Evolutionary conservation across 2,888 invertebrate species (phyloP), one percentile per base, ranked within the genome.

Genomic region (Bruchidius siliquastri): DNA sequence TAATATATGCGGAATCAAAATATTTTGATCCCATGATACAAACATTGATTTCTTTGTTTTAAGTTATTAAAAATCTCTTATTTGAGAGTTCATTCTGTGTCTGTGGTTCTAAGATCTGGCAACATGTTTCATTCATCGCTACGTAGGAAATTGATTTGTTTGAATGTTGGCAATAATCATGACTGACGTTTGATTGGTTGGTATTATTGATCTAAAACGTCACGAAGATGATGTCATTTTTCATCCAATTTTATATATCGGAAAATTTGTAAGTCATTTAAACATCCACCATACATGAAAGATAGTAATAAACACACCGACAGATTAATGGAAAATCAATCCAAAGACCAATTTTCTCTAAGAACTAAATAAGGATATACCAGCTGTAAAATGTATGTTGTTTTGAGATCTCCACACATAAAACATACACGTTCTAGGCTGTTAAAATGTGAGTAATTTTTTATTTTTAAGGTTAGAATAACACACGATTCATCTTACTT

Each of bases 251-350:
- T 80, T 79, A 78, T 79, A 80, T 79, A 79, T 79, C 79, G 81
- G 82, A 82, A 83, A 82, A 81, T 82, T 83, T 82, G 78, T 75
- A 79, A 79, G 82, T 83, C 81, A 80, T 78, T 49, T 75, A 77
- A 73, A 73, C 74, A 72, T 68, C 68, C 70, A 73, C 69, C 68
- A 70, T 72, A 74, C 70, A 72, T 30, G 72, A 75, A 71, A 68
- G 71, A 72, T 70, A 77, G 74, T 75, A 72, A 71, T 20, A 26
- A 76, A 21, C 68, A 76, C 72, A 74, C 18, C 69, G 49, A 73
- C 75, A 77, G 66, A 72, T 75, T 66, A 68, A 75, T 74, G 72
- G 72, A 71, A 72, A 74, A 67, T 66, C 71, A 30, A 73, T 21
- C 70, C 13, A 69, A 73, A 75, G 32, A 22, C 73, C 68, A 22